Evolutionary conservation across 1,140 invertebrate genomes (phyloP).

Genomic region (Pachyrhynchus sulphureomaculatus): DNA sequence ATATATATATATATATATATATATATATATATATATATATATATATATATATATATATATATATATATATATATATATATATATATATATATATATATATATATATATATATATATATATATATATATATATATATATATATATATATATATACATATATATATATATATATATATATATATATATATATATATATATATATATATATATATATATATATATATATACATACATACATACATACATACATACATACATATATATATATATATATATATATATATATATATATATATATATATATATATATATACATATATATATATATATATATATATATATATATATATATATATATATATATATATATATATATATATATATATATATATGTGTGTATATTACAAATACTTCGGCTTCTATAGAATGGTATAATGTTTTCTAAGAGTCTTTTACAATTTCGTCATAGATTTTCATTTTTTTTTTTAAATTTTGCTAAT

Average conservation of each 20-base stretch:
- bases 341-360: constrained; percentile 7
- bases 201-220: constrained; percentile 7
- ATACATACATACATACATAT: background rate
- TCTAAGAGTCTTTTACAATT: background rate
- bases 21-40: no score
- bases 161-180: background rate
- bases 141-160: no score
- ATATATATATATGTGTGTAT: background rate
- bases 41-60: no score
- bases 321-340: constrained; percentile 1
- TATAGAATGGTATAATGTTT: background rate
- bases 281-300: constrained; percentile 7
- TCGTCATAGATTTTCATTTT: no score
- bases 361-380: background rate
- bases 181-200: background rate
- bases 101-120: no score
- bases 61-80: no score
- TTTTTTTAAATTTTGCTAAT: no score
- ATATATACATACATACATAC: background rate
- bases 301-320: constrained; percentile 5
- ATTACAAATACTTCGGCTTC: background rate
- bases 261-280: constrained; percentile 7
- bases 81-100: no score
- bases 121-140: no score
- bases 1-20: no score